These are phyloP conservation scores for Zaprionus taronus DNA, from an alignment of 1,140 invertebrate genomes.

Conservation along the genomic window DNA sequence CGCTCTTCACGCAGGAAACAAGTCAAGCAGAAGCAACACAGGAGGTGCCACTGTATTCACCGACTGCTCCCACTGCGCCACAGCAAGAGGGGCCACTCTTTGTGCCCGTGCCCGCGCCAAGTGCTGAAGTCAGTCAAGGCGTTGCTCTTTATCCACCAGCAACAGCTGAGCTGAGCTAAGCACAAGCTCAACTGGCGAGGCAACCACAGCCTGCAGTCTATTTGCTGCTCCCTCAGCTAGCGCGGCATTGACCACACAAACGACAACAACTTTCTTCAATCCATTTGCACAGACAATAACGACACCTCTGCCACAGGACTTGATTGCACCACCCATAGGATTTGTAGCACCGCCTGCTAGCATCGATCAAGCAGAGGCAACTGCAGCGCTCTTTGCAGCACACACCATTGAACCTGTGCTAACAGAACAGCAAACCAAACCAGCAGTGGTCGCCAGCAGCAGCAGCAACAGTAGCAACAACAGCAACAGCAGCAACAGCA, in stretches of 20 bases:
- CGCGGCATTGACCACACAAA: slow-evolving; percentile 27
- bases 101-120: slow-evolving; percentile 63
- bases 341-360: slow-evolving; percentile 38
- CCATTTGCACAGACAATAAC: slow-evolving; percentile 63
- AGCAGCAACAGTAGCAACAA: background rate
- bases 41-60: slow-evolving; percentile 7
- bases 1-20: background rate
- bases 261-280: slow-evolving; percentile 68
- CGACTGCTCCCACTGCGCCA: background rate
- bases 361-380: slow-evolving; percentile 9
- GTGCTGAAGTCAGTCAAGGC: slow-evolving; percentile 4
- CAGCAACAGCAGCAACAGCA: background rate
- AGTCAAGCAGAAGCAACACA: background rate
- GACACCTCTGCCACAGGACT: slow-evolving; percentile 48
- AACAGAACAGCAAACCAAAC: background rate
- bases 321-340: slow-evolving; percentile 61
- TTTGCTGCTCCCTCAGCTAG: slow-evolving; percentile 35
- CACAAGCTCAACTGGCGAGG: background rate
- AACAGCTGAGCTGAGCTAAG: background rate
- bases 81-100: slow-evolving; percentile 40
- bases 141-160: slow-evolving; percentile 43
- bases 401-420: slow-evolving; percentile 45
- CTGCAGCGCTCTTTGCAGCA: slow-evolving; percentile 12
- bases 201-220: slow-evolving; percentile 1
- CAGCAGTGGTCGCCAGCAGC: background rate